Percentiles rank a stretch among this genome's conserved stretches.
These are phyloP conservation scores for Fulica atra DNA, from an alignment of 2,113 vertebrate genomes.

Conservation along the genomic window DNA sequence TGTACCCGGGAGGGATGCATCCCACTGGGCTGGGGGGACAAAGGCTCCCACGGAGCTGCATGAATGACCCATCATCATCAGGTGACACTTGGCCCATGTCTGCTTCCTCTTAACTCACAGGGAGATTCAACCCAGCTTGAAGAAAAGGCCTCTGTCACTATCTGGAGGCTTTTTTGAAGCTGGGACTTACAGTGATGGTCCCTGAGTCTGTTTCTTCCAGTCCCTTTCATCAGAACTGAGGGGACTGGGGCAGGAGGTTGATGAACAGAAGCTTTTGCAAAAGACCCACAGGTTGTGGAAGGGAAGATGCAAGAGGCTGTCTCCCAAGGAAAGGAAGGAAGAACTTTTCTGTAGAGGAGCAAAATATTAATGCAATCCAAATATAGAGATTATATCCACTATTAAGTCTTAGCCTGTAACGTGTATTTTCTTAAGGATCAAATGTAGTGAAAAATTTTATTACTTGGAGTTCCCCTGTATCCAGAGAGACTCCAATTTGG, in stretches of 20 bases:
- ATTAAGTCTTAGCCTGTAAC: not conserved
- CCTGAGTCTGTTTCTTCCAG: not conserved
- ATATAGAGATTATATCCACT: not conserved
- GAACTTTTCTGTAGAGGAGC: not conserved
- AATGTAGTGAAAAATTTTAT: not conserved
- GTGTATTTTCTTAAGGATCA: constrained; percentile 12
- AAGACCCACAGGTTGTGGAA: not conserved
- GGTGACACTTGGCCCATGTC: not conserved
- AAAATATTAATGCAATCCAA: constrained; percentile 22
- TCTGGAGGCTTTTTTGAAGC: not conserved
- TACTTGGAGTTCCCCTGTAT: not conserved
- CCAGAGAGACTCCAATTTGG: not conserved
- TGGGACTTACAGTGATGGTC: not conserved
- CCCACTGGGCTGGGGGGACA: not conserved
- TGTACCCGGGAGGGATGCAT: not conserved
- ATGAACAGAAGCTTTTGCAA: not conserved
- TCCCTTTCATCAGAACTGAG: not conserved
- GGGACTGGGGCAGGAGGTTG: not conserved
- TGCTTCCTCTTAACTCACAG: not conserved
- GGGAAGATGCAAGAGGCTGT: not conserved
- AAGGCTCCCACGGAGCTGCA: not conserved
- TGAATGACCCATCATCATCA: not conserved
- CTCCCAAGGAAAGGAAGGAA: not conserved
- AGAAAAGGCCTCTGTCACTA: not conserved
- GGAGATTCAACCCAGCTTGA: not conserved